phyloP scores from a whole-genome alignment of 2,797 vertebrate species.

The Garrulus glandarius region DNA sequence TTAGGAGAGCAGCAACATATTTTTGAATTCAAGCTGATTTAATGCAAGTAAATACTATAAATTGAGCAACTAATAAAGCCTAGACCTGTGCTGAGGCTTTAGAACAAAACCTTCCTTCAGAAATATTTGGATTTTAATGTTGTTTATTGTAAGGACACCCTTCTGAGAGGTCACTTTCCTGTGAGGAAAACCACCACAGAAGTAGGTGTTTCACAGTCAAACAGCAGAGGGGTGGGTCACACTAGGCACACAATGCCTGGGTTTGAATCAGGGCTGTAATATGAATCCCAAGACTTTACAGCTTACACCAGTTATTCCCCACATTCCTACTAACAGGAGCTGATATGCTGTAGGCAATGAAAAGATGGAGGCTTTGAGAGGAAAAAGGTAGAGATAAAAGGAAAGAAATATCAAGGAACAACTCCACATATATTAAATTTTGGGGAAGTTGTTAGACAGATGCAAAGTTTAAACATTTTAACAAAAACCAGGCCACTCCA shows the following conservation, averaged over 20 bases:
- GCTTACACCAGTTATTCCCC: background rate
- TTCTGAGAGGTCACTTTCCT: background rate
- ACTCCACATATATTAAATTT: slow-evolving; percentile 49
- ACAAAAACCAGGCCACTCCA: slow-evolving; percentile 84
- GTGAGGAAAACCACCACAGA: background rate
- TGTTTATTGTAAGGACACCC: background rate
- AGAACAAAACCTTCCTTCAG: background rate
- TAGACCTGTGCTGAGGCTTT: background rate
- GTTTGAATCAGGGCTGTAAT: background rate
- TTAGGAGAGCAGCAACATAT: background rate
- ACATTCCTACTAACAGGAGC: background rate
- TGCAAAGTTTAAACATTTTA: slow-evolving; percentile 79
- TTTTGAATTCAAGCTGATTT: background rate
- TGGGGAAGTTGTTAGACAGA: slow-evolving; percentile 55
- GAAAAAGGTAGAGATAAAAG: slow-evolving; percentile 42
- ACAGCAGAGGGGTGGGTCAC: background rate
- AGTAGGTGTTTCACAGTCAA: background rate
- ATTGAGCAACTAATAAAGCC: background rate
- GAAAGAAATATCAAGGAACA: slow-evolving; percentile 29
- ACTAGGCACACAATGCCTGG: background rate
- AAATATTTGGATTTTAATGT: background rate
- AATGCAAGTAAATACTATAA: background rate
- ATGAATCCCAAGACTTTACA: background rate
- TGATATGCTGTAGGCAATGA: slow-evolving; percentile 19
- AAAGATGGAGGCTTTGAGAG: background rate